Conservation (phyloP, 2,888 invertebrate species). For the Meghimatium bilineatum region DNA sequence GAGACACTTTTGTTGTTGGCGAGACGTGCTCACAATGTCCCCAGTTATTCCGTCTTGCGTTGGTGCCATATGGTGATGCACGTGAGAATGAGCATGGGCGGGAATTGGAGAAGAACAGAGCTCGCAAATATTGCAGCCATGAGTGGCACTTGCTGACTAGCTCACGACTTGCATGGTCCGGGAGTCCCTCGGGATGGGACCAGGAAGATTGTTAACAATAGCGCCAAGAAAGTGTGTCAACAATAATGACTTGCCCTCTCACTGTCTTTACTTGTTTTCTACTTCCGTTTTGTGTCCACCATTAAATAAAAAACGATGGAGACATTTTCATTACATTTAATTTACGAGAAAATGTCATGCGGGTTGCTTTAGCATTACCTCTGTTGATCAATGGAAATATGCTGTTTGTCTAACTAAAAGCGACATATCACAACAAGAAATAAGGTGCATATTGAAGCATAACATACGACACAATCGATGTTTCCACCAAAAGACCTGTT, state of each 20-base stretch:
- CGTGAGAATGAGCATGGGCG: slow-evolving; percentile 39
- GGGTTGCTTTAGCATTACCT: neutral
- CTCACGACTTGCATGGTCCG: slow-evolving; percentile 15
- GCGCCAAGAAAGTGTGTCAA: slow-evolving; percentile 16
- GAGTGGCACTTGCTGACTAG: slow-evolving; percentile 21
- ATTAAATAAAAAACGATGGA: neutral
- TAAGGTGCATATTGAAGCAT: too few species aligned
- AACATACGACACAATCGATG: too few species aligned
- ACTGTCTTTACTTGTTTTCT: slow-evolving; percentile 13
- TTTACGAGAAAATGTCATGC: neutral
- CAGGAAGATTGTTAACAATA: slow-evolving; percentile 16
- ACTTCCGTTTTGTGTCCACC: neutral
- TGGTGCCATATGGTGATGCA: slow-evolving; percentile 42
- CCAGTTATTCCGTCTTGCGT: slow-evolving; percentile 34
- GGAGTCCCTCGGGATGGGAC: neutral
- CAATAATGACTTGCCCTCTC: slow-evolving; percentile 16
- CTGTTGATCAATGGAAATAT: neutral
- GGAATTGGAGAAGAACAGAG: slow-evolving; percentile 32
- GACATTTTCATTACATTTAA: neutral
- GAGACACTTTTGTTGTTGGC: slow-evolving; percentile 28
- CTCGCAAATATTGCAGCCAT: slow-evolving; percentile 30
- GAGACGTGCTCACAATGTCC: slow-evolving; percentile 24
- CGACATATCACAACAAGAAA: too few species aligned
- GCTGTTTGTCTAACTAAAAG: neutral
- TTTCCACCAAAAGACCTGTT: too few species aligned